phyloP scores from a whole-genome alignment of 2,888 invertebrate species.

The Drosophila gaucha region DNA sequence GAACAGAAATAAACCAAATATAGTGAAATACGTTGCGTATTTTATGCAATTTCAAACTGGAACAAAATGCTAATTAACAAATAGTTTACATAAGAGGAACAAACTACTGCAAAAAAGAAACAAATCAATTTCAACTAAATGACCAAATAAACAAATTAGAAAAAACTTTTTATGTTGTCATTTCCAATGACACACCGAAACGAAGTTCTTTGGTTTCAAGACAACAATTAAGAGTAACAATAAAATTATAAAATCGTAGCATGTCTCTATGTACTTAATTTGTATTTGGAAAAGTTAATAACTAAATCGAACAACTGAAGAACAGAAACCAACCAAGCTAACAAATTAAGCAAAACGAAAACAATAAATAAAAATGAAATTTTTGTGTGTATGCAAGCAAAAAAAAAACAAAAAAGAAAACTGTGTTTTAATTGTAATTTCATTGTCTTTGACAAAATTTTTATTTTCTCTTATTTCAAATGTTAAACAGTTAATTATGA shows the following conservation, averaged over 20 bases:
- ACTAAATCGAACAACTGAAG: constrained; percentile 27
- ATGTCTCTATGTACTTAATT: constrained; percentile 28
- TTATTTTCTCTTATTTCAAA: neutral
- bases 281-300: constrained; percentile 38
- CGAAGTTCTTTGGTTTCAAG: constrained; percentile 77
- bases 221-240: constrained; percentile 42
- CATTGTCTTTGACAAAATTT: too few relatives aligned
- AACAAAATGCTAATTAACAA: constrained; percentile 14
- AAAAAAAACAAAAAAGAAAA: constrained; percentile 5
- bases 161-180: constrained; percentile 38
- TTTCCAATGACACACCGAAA: constrained; percentile 48
- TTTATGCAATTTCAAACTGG: constrained; percentile 36
- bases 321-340: constrained; percentile 40
- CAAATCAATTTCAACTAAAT: constrained; percentile 23
- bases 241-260: constrained; percentile 22
- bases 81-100: constrained; percentile 40
- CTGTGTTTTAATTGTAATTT: constrained; percentile 13
- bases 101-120: constrained; percentile 6
- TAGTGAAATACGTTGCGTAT: constrained; percentile 22
- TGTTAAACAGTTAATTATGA: neutral
- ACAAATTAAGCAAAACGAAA: constrained; percentile 55
- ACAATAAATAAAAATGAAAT: constrained; percentile 67
- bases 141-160: constrained; percentile 51
- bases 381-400: constrained; percentile 74
- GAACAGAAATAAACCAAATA: neutral